Conservation (phyloP, 2,888 invertebrate genomes). For the Chorisops tibialis region DNA sequence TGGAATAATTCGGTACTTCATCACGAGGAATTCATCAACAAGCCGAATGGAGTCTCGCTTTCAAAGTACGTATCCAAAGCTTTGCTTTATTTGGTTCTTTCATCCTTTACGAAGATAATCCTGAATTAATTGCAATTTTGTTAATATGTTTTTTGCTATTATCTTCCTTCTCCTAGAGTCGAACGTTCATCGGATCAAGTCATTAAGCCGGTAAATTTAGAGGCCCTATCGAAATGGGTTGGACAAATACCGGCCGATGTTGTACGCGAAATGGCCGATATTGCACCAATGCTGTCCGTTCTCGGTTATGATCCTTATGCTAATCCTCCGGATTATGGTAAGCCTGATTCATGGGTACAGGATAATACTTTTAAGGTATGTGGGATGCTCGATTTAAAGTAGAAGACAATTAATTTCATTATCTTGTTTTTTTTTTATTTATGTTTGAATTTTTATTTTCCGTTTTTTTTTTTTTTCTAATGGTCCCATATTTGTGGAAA, state of each 20-base stretch:
- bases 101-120: too few species aligned
- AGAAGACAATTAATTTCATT: too few species aligned
- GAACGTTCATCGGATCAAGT: slow-evolving; percentile 98
- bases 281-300: slow-evolving; percentile 91
- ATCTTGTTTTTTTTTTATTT: too few species aligned
- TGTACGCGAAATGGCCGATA: slow-evolving; percentile 83
- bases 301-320: slow-evolving; percentile 94
- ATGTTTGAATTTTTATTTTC: neutral
- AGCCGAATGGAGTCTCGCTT: slow-evolving; percentile 87
- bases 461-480: neutral
- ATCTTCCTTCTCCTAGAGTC: slow-evolving; percentile 65
- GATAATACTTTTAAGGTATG: slow-evolving; percentile 59
- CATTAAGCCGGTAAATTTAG: slow-evolving; percentile 95
- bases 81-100: too few species aligned
- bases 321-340: slow-evolving; percentile 93
- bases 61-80: slow-evolving; percentile 75
- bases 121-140: too few species aligned
- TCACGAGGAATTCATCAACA: slow-evolving; percentile 96
- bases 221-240: slow-evolving; percentile 91
- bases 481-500: neutral
- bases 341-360: slow-evolving; percentile 72
- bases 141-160: slow-evolving; percentile 14
- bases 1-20: slow-evolving; percentile 96
- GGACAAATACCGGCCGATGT: slow-evolving; percentile 88
- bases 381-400: slow-evolving; percentile 8